phyloP scores from a whole-genome alignment of 2,113 vertebrate species.

The Scalopus aquaticus region DNA sequence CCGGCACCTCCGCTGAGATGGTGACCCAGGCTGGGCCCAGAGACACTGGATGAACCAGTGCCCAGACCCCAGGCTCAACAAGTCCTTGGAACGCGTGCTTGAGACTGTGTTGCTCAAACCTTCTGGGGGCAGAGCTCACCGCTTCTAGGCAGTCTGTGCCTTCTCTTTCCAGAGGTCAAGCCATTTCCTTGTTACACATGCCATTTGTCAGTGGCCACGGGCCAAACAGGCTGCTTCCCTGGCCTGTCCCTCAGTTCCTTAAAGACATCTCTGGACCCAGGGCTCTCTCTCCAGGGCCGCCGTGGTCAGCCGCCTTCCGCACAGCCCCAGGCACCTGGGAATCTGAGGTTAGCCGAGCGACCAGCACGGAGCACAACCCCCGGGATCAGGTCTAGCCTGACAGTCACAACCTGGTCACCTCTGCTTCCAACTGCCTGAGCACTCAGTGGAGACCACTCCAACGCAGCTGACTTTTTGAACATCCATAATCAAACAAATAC shows the following conservation, averaged over 20 bases:
- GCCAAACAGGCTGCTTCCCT: neutral
- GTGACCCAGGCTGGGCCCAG: neutral
- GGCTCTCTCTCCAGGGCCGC: neutral
- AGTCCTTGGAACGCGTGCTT: rapidly evolving
- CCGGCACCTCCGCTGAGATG: neutral
- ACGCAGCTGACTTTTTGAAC: neutral
- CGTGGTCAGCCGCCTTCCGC: neutral
- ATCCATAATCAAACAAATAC: neutral
- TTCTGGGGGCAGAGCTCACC: neutral
- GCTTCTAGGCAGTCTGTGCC: neutral
- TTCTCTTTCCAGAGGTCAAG: neutral
- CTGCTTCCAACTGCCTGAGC: too few relatives aligned
- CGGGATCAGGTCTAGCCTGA: rapidly evolving
- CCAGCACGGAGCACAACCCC: neutral
- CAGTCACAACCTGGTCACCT: too few relatives aligned
- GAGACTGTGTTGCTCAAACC: rapidly evolving
- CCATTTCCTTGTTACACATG: neutral
- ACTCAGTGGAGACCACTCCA: neutral
- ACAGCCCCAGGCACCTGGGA: neutral
- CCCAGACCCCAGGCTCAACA: neutral
- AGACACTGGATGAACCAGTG: neutral
- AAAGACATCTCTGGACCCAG: rapidly evolving
- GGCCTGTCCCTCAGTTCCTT: neutral
- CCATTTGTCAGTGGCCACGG: neutral
- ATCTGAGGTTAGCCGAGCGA: neutral